phyloP scores from a whole-genome alignment of 1,140 invertebrate species.

The Drosophila sturtevanti region DNA sequence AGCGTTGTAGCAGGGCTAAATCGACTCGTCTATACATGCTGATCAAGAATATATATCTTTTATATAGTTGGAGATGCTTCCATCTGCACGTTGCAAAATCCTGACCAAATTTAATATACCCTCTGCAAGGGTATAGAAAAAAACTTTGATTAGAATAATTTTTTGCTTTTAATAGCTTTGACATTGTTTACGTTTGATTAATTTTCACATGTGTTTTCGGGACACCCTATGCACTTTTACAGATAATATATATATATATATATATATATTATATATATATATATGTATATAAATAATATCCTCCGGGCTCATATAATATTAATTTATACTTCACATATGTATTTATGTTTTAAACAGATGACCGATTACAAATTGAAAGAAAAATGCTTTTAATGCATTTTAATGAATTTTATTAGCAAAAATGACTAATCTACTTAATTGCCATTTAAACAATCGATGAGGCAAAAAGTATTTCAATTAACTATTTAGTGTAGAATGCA shows the following conservation, averaged over 20 bases:
- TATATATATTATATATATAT: slow-evolving; percentile 29
- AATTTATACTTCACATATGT: not conserved
- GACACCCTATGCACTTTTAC: no score
- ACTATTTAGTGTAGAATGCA: not conserved
- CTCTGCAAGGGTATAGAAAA: no score
- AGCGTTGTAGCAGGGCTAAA: no score
- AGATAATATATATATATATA: slow-evolving; percentile 1
- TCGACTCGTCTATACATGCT: no score
- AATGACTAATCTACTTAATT: not conserved
- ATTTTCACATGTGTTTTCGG: slow-evolving; percentile 2
- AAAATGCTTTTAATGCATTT: not conserved
- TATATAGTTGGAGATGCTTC: no score
- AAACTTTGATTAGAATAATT: no score
- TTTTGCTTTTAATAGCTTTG: no score
- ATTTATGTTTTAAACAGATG: not conserved
- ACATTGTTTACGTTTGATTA: not conserved
- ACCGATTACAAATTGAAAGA: not conserved
- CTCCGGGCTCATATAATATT: not conserved
- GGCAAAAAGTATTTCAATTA: not conserved
- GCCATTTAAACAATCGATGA: not conserved
- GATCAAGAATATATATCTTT: no score
- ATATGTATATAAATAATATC: not conserved
- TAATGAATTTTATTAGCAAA: not conserved
- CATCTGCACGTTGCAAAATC: no score
- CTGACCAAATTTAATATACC: no score